Conservation (phyloP, 2,888 invertebrate species). For the Blomia tropicalis region DNA sequence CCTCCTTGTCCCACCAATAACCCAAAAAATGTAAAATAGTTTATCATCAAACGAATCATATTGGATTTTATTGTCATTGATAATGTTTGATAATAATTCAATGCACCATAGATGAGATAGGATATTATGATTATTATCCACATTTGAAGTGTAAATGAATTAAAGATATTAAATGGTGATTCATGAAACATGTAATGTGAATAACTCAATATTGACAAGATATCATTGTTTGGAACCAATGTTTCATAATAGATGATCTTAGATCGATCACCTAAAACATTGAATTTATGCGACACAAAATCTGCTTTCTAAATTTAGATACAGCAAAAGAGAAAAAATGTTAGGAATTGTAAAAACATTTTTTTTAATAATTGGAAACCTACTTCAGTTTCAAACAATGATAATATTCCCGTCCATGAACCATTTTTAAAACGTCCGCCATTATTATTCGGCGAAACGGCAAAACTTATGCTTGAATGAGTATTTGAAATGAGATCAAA, state of each 20-base stretch:
- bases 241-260: neutral
- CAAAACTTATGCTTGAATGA: neutral
- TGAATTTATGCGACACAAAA: neutral
- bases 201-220: neutral
- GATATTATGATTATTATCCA: neutral
- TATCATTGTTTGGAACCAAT: neutral
- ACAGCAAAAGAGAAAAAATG: neutral
- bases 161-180: neutral
- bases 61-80: neutral
- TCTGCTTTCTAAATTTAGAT: neutral
- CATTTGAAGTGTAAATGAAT: neutral
- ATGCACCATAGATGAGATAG: neutral
- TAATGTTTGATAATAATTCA: too few species aligned
- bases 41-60: neutral
- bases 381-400: neutral
- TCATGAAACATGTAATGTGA: neutral
- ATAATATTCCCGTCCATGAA: neutral
- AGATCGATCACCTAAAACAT: neutral
- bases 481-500: too few species aligned
- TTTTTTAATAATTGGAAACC: neutral
- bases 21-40: neutral
- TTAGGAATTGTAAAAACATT: neutral
- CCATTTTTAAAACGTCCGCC: neutral
- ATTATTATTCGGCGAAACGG: neutral
- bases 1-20: neutral